Evolutionary conservation across 2,113 vertebrate species (phyloP).

Genomic region (Eulemur macaco): DNA sequence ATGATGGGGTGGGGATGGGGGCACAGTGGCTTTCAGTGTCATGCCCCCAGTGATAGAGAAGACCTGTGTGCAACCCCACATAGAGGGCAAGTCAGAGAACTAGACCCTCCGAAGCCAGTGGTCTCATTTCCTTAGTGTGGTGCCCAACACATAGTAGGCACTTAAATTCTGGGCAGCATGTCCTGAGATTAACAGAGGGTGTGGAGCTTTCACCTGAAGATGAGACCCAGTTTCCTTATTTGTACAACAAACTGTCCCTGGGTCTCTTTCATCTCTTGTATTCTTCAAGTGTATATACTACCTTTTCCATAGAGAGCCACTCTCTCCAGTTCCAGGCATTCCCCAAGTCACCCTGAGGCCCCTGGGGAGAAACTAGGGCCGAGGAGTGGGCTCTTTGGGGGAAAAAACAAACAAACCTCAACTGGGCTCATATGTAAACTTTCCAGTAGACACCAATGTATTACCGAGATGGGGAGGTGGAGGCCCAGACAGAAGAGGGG

Average conservation of each 20-base stretch:
- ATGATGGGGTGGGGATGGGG: background rate
- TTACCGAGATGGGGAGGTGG: background rate
- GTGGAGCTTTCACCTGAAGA: fast-evolving
- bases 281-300: background rate
- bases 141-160: background rate
- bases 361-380: background rate
- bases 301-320: background rate
- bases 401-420: background rate
- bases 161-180: background rate
- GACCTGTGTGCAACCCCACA: background rate
- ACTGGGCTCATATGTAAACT: background rate
- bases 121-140: background rate
- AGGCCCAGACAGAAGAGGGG: background rate
- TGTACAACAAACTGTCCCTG: too few relatives aligned
- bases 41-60: background rate
- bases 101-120: background rate
- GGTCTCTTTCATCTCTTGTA: background rate
- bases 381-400: background rate
- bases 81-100: background rate
- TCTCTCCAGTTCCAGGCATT: background rate
- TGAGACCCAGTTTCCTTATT: background rate
- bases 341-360: background rate
- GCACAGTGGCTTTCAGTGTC: background rate
- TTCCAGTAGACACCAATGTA: background rate
- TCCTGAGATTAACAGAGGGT: background rate